phyloP scores from a whole-genome alignment of 1,140 invertebrate genomes.

The Acromyrmex heyeri region DNA sequence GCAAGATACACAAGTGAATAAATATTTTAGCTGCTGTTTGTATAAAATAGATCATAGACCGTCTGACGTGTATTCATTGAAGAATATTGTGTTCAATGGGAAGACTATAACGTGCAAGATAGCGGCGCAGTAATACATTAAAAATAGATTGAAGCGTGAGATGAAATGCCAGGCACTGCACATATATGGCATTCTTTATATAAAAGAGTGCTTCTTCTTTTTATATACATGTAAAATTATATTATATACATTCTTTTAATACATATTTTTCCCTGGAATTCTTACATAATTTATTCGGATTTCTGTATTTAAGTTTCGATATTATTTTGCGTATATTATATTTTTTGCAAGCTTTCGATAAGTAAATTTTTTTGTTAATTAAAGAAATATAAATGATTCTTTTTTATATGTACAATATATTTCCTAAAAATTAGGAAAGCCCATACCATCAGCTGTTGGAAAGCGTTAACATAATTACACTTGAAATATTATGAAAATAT shows the following conservation, averaged over 20 bases:
- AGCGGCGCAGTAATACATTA: constrained; percentile 13
- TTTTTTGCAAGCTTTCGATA: neutral
- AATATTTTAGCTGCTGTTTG: neutral
- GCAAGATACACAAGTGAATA: neutral
- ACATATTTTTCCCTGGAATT: neutral
- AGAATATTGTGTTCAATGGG: constrained; percentile 34
- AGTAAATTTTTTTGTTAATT: neutral
- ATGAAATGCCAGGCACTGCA: constrained; percentile 32
- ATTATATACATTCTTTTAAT: neutral
- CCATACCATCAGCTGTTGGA: neutral
- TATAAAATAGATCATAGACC: neutral
- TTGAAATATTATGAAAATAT: neutral
- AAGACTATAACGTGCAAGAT: neutral
- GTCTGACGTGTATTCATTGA: constrained; percentile 42
- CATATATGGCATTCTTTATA: neutral
- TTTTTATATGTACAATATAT: neutral
- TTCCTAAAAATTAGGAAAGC: neutral
- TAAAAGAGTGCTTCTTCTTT: constrained; percentile 1
- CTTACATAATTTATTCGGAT: neutral
- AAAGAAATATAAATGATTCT: neutral
- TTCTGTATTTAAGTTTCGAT: neutral
- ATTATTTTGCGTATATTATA: neutral
- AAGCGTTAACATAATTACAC: too few relatives aligned
- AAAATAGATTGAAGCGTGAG: constrained; percentile 29
- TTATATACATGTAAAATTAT: neutral